Conservation (phyloP, 2,797 vertebrate genomes). For the Pseudopleuronectes americanus region DNA sequence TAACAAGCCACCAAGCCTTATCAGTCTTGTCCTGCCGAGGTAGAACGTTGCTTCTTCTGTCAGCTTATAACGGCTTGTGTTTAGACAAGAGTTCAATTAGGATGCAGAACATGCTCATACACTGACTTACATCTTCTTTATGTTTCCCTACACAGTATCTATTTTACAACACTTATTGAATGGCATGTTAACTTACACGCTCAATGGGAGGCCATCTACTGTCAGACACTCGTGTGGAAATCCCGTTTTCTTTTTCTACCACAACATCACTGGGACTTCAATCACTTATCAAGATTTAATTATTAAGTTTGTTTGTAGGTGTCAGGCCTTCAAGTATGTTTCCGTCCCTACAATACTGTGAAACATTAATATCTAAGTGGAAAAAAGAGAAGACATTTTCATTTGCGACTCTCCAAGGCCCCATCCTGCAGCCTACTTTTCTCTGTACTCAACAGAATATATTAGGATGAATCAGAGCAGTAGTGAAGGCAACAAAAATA, state of each 20-base stretch:
- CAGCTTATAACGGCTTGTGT: conserved; percentile 55
- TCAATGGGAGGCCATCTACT: conserved; percentile 6
- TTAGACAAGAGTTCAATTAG: conserved; percentile 30
- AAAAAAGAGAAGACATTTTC: conserved; percentile 19
- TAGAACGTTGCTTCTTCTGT: conserved; percentile 77
- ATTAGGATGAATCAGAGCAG: conserved; percentile 40
- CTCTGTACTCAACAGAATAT: conserved; percentile 34
- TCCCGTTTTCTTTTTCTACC: background rate
- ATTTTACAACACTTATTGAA: conserved; percentile 30
- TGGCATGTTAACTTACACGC: conserved; percentile 7
- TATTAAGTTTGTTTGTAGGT: too few species aligned
- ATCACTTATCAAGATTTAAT: too few species aligned
- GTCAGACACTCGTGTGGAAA: conserved; percentile 12
- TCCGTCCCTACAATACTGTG: conserved; percentile 6
- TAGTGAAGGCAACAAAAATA: conserved; percentile 22
- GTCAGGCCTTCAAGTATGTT: background rate
- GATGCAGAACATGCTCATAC: background rate
- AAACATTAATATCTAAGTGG: conserved; percentile 27
- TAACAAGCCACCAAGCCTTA: conserved; percentile 85
- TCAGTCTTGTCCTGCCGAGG: conserved; percentile 76
- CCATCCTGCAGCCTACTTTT: conserved; percentile 38
- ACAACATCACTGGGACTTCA: too few species aligned
- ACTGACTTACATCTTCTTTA: conserved; percentile 14
- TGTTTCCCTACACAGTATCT: conserved; percentile 22
- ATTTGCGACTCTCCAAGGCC: conserved; percentile 13